Conservation (phyloP, 2,888 invertebrate species). For the Apotomis betuletana region DNA sequence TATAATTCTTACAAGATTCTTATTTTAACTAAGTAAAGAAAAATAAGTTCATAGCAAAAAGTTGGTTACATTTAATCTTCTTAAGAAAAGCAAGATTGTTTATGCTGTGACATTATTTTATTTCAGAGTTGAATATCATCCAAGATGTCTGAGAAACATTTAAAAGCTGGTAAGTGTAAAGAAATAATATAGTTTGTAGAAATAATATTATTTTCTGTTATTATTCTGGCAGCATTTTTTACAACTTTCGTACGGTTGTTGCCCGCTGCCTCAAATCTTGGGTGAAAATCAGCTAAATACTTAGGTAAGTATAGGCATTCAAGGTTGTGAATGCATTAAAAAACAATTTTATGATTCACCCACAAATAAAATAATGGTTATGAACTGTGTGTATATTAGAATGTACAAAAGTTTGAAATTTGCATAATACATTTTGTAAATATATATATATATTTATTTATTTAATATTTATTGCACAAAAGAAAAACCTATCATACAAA, state of each 20-base stretch:
- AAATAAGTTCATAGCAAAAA: neutral
- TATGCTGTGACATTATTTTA: slow-evolving; percentile 12
- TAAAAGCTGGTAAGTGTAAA: slow-evolving; percentile 67
- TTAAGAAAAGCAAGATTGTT: neutral
- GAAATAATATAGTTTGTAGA: neutral
- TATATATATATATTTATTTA: no score
- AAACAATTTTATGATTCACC: no score
- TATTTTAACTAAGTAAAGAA: neutral
- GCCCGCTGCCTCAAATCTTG: no score
- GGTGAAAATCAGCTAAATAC: no score
- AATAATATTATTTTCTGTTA: neutral
- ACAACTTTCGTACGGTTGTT: slow-evolving; percentile 8
- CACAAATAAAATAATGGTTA: no score
- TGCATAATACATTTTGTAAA: no score
- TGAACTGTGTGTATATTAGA: no score
- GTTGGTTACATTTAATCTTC: neutral
- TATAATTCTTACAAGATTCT: neutral
- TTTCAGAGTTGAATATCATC: slow-evolving; percentile 15
- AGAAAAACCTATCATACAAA: no score
- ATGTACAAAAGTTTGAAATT: no score
- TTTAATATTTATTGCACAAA: no score
- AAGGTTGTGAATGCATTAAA: no score
- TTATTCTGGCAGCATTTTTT: slow-evolving; percentile 9
- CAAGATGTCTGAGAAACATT: slow-evolving; percentile 74
- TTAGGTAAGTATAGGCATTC: no score